Evolutionary conservation across 1,140 invertebrate species (phyloP).

Genomic region (Akabosia matsudoensis): DNA sequence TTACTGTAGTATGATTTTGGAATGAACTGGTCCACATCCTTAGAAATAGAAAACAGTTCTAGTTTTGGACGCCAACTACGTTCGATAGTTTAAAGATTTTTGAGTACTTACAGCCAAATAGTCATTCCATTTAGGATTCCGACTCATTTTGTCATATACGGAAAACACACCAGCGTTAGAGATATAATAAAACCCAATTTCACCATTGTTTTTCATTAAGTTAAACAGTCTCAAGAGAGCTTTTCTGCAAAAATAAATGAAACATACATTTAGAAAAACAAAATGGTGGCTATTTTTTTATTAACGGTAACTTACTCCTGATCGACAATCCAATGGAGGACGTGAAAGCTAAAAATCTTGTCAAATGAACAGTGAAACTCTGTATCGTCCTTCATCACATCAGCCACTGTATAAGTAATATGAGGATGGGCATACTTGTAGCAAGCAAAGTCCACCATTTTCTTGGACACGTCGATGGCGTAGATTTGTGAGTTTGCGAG

Average conservation of each 20-base stretch:
- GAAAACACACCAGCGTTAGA: conserved; percentile 42
- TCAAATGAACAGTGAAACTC: conserved; percentile 42
- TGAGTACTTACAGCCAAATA: conserved; percentile 36
- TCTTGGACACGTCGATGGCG: conserved; percentile 43
- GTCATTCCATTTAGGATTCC: conserved; percentile 32
- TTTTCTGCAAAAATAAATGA: conserved; percentile 39
- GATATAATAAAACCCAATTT: conserved; percentile 45
- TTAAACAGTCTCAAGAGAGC: conserved; percentile 31
- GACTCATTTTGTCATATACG: conserved; percentile 43
- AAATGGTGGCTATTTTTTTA: not conserved
- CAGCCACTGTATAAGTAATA: conserved; percentile 43
- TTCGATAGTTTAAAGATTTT: no score
- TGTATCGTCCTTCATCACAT: conserved; percentile 40
- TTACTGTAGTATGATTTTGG: conserved; percentile 63
- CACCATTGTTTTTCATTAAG: conserved; percentile 38
- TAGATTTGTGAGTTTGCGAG: conserved; percentile 8
- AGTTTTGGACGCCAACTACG: no score
- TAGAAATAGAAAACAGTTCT: not conserved
- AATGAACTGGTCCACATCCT: conserved; percentile 62
- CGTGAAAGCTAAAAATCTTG: conserved; percentile 46
- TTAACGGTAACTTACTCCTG: conserved; percentile 41
- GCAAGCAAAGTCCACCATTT: conserved; percentile 45
- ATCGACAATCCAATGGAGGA: conserved; percentile 46
- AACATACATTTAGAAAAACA: conserved; percentile 1
- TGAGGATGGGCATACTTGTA: conserved; percentile 36